These are phyloP conservation scores for Helogale parvula DNA, from an alignment of 2,113 vertebrate species.

Conservation along the genomic window DNA sequence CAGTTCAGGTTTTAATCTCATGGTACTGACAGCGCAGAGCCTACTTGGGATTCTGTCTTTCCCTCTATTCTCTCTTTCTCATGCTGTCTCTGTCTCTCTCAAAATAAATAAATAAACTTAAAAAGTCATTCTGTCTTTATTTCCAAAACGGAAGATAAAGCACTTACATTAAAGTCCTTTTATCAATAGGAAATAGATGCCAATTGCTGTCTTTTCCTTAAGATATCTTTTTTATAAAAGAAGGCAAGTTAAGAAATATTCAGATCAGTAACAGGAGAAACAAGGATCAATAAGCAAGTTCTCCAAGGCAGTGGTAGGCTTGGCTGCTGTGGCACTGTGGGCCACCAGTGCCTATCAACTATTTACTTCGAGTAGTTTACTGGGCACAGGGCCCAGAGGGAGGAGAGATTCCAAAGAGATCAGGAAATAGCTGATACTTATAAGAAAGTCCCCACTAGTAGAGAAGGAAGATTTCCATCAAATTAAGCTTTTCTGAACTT, in stretches of 20 bases:
- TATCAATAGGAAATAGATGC: background rate
- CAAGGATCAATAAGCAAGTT: fast-evolving
- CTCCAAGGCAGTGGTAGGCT: fast-evolving
- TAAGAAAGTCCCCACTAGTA: background rate
- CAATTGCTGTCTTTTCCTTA: background rate
- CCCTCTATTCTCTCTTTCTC: too few species aligned
- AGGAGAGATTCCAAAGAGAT: background rate
- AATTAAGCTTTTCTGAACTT: background rate
- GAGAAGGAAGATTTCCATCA: background rate
- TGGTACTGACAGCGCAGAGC: too few species aligned
- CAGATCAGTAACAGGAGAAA: background rate
- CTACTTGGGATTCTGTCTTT: too few species aligned
- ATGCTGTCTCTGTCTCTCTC: too few species aligned
- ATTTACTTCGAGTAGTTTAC: too few species aligned
- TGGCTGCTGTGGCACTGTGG: fast-evolving
- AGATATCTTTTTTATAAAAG: background rate
- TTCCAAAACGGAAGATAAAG: background rate
- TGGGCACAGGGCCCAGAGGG: background rate
- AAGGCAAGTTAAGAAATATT: background rate
- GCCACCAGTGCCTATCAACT: background rate
- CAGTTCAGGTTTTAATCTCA: too few species aligned
- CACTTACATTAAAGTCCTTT: background rate
- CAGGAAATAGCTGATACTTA: background rate
- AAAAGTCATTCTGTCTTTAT: background rate
- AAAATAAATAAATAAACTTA: too few species aligned